Conservation (phyloP, 2,113 vertebrate species). For the Ctenodactylus gundi region DNA sequence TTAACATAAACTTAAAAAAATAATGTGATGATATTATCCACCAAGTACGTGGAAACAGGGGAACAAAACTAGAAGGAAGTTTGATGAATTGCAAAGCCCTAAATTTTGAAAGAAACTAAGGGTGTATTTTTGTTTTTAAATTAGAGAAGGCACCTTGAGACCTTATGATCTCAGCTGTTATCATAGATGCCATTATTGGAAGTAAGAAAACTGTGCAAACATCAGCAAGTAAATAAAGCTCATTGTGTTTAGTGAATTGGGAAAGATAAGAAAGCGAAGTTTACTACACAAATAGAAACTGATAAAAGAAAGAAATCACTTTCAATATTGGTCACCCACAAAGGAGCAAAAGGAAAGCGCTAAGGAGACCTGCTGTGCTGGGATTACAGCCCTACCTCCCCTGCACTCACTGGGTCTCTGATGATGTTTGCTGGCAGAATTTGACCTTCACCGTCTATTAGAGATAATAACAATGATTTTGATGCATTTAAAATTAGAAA, state of each 20-base stretch:
- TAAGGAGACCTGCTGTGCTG: not conserved
- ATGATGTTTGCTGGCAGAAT: not conserved
- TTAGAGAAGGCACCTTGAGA: not conserved
- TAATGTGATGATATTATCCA: not conserved
- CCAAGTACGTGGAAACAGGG: not conserved
- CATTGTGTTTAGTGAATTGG: constrained; percentile 44
- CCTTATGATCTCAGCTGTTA: constrained; percentile 60
- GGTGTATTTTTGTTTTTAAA: constrained; percentile 30
- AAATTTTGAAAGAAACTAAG: not conserved
- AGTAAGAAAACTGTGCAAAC: constrained; percentile 59
- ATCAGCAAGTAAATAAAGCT: constrained; percentile 71
- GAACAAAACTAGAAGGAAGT: not conserved
- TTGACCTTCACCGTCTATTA: not conserved
- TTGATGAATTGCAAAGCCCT: not conserved
- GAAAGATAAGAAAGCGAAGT: constrained; percentile 57
- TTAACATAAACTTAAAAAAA: not conserved
- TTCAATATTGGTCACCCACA: not conserved
- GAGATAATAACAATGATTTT: constrained; percentile 9
- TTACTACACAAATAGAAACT: constrained; percentile 54
- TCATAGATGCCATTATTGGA: constrained; percentile 66
- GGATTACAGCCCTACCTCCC: not conserved
- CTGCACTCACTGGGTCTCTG: not conserved
- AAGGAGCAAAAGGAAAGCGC: constrained; percentile 12
- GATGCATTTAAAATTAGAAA: not conserved
- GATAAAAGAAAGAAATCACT: constrained; percentile 45